Conservation (phyloP, 2,113 vertebrate genomes). For the Amphiprion ocellaris region DNA sequence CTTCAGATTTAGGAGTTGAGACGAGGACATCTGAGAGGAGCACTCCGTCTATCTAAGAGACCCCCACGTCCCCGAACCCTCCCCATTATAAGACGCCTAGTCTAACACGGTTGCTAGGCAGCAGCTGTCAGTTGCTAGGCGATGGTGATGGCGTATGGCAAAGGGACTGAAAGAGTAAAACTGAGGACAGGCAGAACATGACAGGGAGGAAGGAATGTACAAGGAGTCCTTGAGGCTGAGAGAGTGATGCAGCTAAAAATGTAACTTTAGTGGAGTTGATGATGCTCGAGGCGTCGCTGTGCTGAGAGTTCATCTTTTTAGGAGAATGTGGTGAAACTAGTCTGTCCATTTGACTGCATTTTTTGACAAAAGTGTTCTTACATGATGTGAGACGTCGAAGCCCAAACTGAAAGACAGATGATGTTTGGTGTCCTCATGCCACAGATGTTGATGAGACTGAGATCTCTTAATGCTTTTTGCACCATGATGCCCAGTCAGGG, state of each 20-base stretch:
- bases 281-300: too few species aligned
- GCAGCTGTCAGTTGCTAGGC: conserved; percentile 76
- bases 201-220: conserved; percentile 25
- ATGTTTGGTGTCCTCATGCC: too few species aligned
- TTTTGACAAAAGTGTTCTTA: too few species aligned
- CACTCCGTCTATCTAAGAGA: conserved; percentile 26
- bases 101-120: conserved; percentile 78
- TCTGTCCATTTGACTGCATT: too few species aligned
- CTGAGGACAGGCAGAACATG: conserved; percentile 52
- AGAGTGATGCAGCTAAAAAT: too few species aligned
- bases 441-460: too few species aligned
- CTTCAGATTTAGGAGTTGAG: not conserved
- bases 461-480: too few species aligned
- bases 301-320: too few species aligned
- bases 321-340: too few species aligned
- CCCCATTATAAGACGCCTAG: conserved; percentile 22
- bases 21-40: conserved; percentile 33
- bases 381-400: too few species aligned
- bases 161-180: conserved; percentile 36
- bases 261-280: not conserved
- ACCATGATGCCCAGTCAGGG: too few species aligned
- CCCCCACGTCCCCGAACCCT: conserved; percentile 24
- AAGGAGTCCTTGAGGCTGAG: not conserved
- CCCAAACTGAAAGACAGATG: too few species aligned
- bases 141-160: conserved; percentile 50